Conservation (phyloP, 2,888 invertebrate genomes). For the Lamellibrachia satsuma region DNA sequence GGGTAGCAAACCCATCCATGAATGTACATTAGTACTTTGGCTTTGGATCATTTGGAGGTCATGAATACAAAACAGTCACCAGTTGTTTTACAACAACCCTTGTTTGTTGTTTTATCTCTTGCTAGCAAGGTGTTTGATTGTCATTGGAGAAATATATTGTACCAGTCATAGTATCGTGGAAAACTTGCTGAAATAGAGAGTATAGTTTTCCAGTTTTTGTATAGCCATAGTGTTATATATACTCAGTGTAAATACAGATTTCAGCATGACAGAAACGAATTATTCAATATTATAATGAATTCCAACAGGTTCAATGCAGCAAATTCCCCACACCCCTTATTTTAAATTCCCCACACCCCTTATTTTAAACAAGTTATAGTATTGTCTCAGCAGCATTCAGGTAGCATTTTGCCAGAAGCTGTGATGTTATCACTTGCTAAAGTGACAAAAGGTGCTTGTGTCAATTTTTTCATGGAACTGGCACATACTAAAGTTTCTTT, state of each 20-base stretch:
- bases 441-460: not conserved
- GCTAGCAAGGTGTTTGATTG: too few relatives aligned
- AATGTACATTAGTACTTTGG: too few relatives aligned
- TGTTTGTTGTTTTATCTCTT: too few relatives aligned
- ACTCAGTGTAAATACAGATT: not conserved
- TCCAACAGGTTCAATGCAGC: not conserved
- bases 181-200: too few relatives aligned
- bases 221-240: too few relatives aligned
- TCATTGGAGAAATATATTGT: too few relatives aligned
- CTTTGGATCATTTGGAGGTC: too few relatives aligned
- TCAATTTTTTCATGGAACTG: not conserved
- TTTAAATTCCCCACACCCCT: not conserved
- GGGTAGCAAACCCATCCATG: too few relatives aligned
- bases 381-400: not conserved
- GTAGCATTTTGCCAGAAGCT: not conserved
- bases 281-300: not conserved
- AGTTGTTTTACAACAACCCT: too few relatives aligned
- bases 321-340: not conserved
- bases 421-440: not conserved
- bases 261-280: not conserved
- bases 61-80: too few relatives aligned
- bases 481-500: not conserved
- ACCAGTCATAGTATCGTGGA: too few relatives aligned
- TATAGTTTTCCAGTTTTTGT: too few relatives aligned
- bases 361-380: not conserved